phyloP scores from a whole-genome alignment of 2,113 vertebrate species.

The Meriones unguiculatus region DNA sequence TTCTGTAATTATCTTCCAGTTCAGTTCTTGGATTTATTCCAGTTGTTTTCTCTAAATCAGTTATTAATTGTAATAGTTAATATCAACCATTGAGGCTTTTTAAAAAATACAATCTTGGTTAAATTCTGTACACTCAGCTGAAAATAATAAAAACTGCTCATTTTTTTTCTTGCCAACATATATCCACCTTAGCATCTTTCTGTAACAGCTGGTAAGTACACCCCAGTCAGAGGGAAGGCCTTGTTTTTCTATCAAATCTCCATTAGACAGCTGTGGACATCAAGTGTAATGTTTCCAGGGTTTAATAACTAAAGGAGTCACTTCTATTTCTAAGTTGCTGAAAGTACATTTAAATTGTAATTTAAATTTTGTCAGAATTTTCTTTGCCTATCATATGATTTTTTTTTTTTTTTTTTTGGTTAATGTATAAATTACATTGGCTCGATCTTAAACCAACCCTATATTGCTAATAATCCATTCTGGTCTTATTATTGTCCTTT shows the following conservation, averaged over 20 bases:
- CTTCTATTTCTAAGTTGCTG: constrained; percentile 45
- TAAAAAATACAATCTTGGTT: constrained; percentile 37
- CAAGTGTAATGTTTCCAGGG: not conserved
- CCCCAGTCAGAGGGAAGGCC: not conserved
- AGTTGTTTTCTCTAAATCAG: not conserved
- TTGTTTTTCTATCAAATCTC: constrained; percentile 36
- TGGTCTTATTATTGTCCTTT: not conserved
- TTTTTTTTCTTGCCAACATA: constrained; percentile 13
- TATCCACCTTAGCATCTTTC: not conserved
- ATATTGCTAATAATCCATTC: constrained; percentile 46
- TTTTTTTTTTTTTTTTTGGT: not conserved
- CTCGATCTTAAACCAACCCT: constrained; percentile 31
- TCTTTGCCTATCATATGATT: not conserved
- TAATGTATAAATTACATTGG: constrained; percentile 43
- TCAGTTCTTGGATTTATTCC: constrained; percentile 25
- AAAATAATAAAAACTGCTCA: constrained; percentile 5
- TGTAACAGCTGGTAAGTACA: not conserved
- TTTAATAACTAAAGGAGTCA: constrained; percentile 4
- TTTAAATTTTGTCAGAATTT: constrained; percentile 49
- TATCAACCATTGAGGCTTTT: not conserved
- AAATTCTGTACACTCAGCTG: not conserved
- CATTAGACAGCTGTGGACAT: constrained; percentile 29
- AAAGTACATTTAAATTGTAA: constrained; percentile 33
- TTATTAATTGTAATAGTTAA: constrained; percentile 28
- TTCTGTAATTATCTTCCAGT: constrained; percentile 2